phyloP scores from a whole-genome alignment of 2,797 vertebrate species.

The Chromis chromis region DNA sequence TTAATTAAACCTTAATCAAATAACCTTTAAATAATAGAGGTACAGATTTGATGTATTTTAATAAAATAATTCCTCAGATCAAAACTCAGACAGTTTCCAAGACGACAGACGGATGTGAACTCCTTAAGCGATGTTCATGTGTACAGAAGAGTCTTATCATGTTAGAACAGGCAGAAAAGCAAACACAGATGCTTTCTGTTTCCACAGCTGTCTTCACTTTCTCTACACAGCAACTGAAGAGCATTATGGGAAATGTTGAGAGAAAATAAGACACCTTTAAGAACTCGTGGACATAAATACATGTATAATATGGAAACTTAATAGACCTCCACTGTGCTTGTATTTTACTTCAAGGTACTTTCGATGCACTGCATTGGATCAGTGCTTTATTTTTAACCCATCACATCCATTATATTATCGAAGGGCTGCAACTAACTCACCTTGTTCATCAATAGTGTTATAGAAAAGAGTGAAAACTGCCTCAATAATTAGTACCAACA shows the following conservation, averaged over 20 bases:
- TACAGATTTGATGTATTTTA: too few species aligned
- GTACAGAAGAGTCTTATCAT: neutral
- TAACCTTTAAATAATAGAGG: neutral
- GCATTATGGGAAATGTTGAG: constrained; percentile 17
- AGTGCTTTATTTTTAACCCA: neutral
- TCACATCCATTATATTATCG: neutral
- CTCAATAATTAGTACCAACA: neutral
- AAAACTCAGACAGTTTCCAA: neutral
- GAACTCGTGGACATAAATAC: neutral
- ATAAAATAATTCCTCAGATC: too few species aligned
- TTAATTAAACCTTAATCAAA: neutral
- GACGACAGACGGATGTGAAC: too few species aligned
- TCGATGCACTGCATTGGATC: neutral
- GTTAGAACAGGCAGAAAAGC: too few species aligned
- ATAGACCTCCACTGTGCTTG: constrained; percentile 1
- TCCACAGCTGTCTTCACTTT: too few species aligned
- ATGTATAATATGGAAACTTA: neutral
- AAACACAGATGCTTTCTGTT: too few species aligned
- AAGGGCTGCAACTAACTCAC: neutral
- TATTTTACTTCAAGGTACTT: neutral
- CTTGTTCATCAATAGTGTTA: neutral
- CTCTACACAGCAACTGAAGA: neutral
- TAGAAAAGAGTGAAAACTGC: neutral
- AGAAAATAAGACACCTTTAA: neutral
- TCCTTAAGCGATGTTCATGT: neutral